phyloP scores from a whole-genome alignment of 2,797 vertebrate species.

The Caiman crocodilus region DNA sequence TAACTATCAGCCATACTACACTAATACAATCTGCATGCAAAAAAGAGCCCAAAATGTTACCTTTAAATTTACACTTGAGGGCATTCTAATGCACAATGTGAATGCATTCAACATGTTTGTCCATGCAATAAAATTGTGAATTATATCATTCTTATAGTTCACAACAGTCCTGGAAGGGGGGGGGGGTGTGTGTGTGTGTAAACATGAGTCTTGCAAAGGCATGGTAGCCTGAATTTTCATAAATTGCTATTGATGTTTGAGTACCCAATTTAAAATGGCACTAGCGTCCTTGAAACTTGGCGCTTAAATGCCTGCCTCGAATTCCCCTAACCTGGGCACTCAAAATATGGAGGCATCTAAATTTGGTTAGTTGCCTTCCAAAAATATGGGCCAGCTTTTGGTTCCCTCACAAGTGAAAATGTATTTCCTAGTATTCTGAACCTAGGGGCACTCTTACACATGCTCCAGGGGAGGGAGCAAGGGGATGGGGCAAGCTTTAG shows the following conservation, averaged over 20 bases:
- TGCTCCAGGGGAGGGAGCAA: too few species aligned
- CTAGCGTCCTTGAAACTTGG: background rate
- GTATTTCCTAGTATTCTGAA: background rate
- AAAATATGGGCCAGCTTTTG: background rate
- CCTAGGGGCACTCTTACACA: background rate
- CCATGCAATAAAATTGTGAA: background rate
- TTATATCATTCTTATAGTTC: background rate
- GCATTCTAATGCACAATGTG: too few species aligned
- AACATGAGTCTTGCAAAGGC: too few species aligned
- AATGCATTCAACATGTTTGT: too few species aligned
- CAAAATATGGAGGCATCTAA: background rate
- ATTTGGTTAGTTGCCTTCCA: background rate
- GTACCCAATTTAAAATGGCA: background rate
- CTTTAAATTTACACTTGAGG: background rate
- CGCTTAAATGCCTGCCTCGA: background rate
- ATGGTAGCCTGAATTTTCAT: too few species aligned
- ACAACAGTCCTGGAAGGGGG: background rate
- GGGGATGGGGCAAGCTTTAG: too few species aligned
- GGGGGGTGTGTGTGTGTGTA: too few species aligned
- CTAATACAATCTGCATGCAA: background rate
- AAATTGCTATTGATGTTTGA: background rate
- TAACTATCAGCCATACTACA: too few species aligned
- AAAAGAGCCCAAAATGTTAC: background rate
- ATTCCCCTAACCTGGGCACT: background rate
- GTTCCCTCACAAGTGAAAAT: background rate